Evolutionary conservation across 2,888 invertebrate genomes (phyloP).

Genomic region (Papilio protenor): DNA sequence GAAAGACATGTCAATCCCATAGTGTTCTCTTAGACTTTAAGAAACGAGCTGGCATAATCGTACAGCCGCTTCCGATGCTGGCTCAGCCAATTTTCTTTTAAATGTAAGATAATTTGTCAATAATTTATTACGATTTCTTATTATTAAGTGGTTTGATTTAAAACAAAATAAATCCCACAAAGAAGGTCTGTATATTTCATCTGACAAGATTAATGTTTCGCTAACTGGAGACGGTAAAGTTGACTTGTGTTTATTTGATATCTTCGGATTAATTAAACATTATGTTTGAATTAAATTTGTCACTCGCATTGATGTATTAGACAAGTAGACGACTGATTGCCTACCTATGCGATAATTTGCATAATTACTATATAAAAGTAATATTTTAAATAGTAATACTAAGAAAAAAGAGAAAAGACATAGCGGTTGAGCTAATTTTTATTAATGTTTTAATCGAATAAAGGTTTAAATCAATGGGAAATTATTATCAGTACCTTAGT

Average conservation of each 20-base stretch:
- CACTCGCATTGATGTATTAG: slow-evolving; percentile 37
- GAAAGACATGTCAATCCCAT: too few relatives aligned
- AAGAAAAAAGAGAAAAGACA: neutral
- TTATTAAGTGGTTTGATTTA: slow-evolving; percentile 8
- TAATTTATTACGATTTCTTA: neutral
- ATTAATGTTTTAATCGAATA: too few relatives aligned
- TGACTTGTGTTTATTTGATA: slow-evolving; percentile 18
- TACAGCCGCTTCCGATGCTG: too few relatives aligned
- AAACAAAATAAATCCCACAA: slow-evolving; percentile 20
- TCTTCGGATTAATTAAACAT: slow-evolving; percentile 27
- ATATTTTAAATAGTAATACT: neutral
- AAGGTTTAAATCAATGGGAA: too few relatives aligned
- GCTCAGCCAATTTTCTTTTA: too few relatives aligned
- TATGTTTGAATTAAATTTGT: slow-evolving; percentile 34
- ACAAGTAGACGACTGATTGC: slow-evolving; percentile 21
- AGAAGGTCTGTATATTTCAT: slow-evolving; percentile 1
- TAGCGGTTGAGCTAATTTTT: too few relatives aligned
- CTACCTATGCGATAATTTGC: slow-evolving; percentile 16
- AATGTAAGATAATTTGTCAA: neutral
- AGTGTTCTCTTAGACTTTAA: too few relatives aligned
- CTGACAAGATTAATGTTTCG: slow-evolving; percentile 34
- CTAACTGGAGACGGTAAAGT: slow-evolving; percentile 9
- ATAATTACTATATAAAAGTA: slow-evolving; percentile 16
- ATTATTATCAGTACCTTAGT: too few relatives aligned
- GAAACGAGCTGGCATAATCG: too few relatives aligned